Percentiles rank a stretch among this genome's conserved stretches.
These are phyloP conservation scores for Patella depressa DNA, from an alignment of 2,888 invertebrate genomes.

Conservation along the genomic window DNA sequence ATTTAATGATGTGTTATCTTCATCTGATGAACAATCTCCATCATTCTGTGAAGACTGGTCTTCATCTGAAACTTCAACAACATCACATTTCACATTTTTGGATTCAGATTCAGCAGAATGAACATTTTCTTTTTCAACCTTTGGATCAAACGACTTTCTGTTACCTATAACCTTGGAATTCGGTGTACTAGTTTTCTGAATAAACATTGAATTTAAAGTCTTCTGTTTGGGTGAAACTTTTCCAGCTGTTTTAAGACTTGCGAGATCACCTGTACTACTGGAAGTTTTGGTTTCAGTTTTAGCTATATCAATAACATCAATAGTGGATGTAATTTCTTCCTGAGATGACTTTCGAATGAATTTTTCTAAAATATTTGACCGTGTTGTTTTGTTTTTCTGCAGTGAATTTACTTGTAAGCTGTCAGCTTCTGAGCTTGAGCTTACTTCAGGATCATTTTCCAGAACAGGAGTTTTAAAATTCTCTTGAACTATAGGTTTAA, in stretches of 20 bases:
- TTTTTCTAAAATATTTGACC: constrained; percentile 41
- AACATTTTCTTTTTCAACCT: constrained; percentile 13
- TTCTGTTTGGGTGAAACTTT: constrained; percentile 8
- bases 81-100: neutral
- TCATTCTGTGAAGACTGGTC: constrained; percentile 13
- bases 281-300: constrained; percentile 29
- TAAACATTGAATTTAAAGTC: neutral
- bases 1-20: constrained; percentile 15
- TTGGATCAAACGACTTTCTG: neutral
- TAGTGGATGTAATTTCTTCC: constrained; percentile 60
- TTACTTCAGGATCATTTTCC: constrained; percentile 60
- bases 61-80: constrained; percentile 2
- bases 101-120: neutral
- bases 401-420: constrained; percentile 18
- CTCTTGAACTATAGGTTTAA: constrained; percentile 27
- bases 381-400: constrained; percentile 29
- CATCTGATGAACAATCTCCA: constrained; percentile 6
- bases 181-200: neutral
- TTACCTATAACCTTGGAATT: neutral
- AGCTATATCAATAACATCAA: constrained; percentile 50
- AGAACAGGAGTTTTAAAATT: constrained; percentile 11
- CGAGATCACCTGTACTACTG: neutral
- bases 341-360: constrained; percentile 46
- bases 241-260: constrained; percentile 17
- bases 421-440: constrained; percentile 63